Base-by-base conservation (phyloP, 2,797 vertebrate genomes). In the Diceros bicornis region DNA sequence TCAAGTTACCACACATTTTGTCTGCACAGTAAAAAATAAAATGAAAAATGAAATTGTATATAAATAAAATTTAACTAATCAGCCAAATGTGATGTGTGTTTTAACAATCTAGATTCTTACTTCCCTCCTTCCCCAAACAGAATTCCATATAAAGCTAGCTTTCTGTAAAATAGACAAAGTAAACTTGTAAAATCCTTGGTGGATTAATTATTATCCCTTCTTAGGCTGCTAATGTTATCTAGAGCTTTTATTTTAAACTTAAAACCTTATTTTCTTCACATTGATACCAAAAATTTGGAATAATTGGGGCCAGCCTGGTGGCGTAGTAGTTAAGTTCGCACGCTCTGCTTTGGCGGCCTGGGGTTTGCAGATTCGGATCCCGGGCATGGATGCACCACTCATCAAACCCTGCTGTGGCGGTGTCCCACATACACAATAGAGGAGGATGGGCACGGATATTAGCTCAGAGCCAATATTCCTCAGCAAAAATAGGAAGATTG, bases 161-260 rank as follows among this genome's bases (percentile, higher is more conserved):
- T 94, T 57, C 69, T 84, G 50, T 81, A 72, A 92, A 84, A 92
- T 47, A 64, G 20, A 41, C 77, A 37, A 52, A 52, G 14, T 52
- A 52, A 13, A 52, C 14, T 52, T 16, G 14, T 52, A 52, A 52
- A 52, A 52, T 52, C 12, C n/a, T 78, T 79, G 29, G 9, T 21
- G 2, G 12, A 74, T 57, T 84, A 52, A 85, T 85, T 89, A 62
- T 52, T 37, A 75, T 52, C 41, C 61, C 61, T 82, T 89, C 90
- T 79, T 77, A 89, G 52, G 52, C 9, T 93, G 7, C 34, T 11
- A 74, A 12, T 74, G 20, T 18, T 64, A 88, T 84, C 37, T 88
- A 71, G 16, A 89, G n/a, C 16, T 94, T 95, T 90, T 74, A 92
- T 92, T 92, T 96, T 96, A 79, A 64, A 62, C 20, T 74, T 91